Evolutionary conservation across 2,797 vertebrate species (phyloP).

Genomic region (Stomatorhinus walkeri): DNA sequence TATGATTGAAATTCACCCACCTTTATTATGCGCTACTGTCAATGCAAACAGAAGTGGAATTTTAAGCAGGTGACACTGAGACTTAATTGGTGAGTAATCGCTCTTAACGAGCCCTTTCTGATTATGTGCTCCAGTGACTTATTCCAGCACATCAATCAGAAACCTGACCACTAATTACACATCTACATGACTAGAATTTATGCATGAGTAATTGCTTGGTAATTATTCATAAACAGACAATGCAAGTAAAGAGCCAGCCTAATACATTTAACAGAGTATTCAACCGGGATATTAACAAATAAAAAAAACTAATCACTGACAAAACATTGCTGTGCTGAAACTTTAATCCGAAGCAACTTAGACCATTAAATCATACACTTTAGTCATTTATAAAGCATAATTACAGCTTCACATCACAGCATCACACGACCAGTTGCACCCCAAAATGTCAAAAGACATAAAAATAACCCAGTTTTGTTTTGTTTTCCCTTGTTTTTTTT

Average conservation of each 20-base stretch:
- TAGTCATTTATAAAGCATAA: not conserved
- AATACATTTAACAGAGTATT: constrained; percentile 1
- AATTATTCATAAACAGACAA: constrained; percentile 16
- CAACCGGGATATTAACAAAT: not conserved
- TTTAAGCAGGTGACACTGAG: not conserved
- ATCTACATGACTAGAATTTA: not conserved
- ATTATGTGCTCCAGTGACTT: not conserved
- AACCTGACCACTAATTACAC: constrained; percentile 12
- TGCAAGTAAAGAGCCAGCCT: not conserved
- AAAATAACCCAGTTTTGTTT: not conserved
- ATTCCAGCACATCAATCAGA: constrained; percentile 1
- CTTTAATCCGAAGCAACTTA: not conserved
- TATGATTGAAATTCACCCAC: not conserved
- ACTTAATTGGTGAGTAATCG: constrained; percentile 15
- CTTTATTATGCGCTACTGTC: not conserved
- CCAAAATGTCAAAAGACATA: not conserved
- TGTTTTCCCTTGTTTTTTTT: not conserved
- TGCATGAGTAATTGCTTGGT: constrained; percentile 10
- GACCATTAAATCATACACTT: not conserved
- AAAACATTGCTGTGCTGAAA: not conserved
- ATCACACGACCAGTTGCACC: not conserved
- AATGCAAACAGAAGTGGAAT: not conserved
- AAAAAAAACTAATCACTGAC: not conserved
- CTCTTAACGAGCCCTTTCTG: not conserved
- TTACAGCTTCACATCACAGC: not conserved